Percentiles rank a stretch among this genome's conserved stretches.
These are phyloP conservation scores for Atherix ibis DNA, from an alignment of 2,888 invertebrate genomes.

Conservation along the genomic window DNA sequence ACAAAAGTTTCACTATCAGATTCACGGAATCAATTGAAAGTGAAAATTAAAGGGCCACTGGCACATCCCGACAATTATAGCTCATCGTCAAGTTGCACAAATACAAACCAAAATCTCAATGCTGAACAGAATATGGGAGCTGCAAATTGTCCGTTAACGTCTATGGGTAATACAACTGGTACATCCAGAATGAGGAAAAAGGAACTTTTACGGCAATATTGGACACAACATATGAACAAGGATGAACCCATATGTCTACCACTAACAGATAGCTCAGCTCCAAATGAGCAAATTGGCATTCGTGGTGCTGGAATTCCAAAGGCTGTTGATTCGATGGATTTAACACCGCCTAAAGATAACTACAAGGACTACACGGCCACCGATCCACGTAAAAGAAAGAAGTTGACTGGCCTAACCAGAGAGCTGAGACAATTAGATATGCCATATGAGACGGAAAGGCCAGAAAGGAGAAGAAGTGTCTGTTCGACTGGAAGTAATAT, in stretches of 20 bases:
- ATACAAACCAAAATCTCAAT: conserved; percentile 12
- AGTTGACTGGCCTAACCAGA: conserved; percentile 36
- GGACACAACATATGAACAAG: conserved; percentile 76
- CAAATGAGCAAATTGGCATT: conserved; percentile 37
- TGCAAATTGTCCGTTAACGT: conserved; percentile 37
- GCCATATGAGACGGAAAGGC: conserved; percentile 36
- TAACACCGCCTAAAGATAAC: conserved; percentile 72
- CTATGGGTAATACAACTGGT: conserved; percentile 38
- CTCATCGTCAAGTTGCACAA: conserved; percentile 41
- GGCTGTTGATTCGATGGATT: conserved; percentile 77
- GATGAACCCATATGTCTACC: conserved; percentile 49
- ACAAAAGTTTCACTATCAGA: conserved; percentile 63
- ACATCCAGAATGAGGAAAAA: conserved; percentile 80
- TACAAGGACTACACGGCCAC: conserved; percentile 50
- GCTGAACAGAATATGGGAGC: conserved; percentile 11
- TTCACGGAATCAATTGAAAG: conserved; percentile 71
- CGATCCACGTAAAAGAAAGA: conserved; percentile 52
- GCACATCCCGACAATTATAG: conserved; percentile 58
- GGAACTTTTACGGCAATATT: conserved; percentile 68
- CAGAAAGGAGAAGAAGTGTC: conserved; percentile 36
- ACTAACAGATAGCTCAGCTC: conserved; percentile 27
- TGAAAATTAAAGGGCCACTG: conserved; percentile 81
- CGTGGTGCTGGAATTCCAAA: conserved; percentile 48
- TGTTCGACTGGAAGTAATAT: conserved; percentile 30
- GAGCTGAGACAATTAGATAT: conserved; percentile 49